Evolutionary conservation across 1,140 invertebrate genomes (phyloP), one percentile per base, ranked within the genome.

Genomic region (Drosophila repletoides): DNA sequence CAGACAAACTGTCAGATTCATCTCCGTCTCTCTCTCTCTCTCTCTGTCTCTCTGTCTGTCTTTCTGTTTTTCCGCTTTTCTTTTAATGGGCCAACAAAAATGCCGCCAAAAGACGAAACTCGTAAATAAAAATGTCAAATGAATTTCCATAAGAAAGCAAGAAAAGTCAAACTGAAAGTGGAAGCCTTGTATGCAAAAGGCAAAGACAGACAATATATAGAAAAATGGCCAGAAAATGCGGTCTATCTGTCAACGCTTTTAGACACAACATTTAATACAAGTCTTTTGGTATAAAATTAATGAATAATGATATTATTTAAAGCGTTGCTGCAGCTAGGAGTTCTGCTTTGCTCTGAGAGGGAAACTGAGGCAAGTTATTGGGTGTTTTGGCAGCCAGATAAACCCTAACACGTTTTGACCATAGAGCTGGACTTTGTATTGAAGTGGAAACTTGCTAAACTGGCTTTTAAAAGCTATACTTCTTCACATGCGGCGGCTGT

Each of bases 371-470:
- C 17, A 33, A 34, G n/a, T 34, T 26, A 19, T 14, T 19, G 28
- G 22, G 9, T 14, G 45, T 40, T 43, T 15, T 34, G 29, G n/a
- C 24, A 40, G 15, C 7, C 19, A 51, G 55, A 66, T 66, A 66
- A 67, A 67, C 64, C 64, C 64, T 67, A 67, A 67, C 64, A 67
- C 64, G 64, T 67, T 67, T 67, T 61, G 58, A 61, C 64, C 63
- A 43, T 31, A 24, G 38, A 46, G 22, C 64, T 67, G 64, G 56
- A 67, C 64, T 52, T 36, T 60, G 63, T 58, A 36, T 65, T 65
- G 31, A 24, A 65, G 52, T 52, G 19, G 59, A 79, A 79, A 79
- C 76, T 80, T 51, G 76, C 76, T 75, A 71, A 79, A 79, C 76
- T 75, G 76, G 76, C 76, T 79, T 80, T 73, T 41, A 67, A 58